Evolutionary conservation across 2,888 invertebrate species (phyloP).

Genomic region (Sthenelais limicola): DNA sequence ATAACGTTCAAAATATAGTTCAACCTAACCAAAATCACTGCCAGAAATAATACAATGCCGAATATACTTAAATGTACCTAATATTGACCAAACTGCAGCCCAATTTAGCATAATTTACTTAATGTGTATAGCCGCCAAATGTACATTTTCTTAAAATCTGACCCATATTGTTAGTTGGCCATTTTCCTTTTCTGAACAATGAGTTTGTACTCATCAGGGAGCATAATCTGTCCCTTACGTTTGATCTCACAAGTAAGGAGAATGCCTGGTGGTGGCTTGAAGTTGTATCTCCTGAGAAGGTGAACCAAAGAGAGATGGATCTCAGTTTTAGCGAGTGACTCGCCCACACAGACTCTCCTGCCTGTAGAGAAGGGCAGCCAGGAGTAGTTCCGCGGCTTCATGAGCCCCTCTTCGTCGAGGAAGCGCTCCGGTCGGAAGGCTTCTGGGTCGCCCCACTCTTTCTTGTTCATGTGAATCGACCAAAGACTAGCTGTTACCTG

Average conservation of each 20-base stretch:
- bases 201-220: slow-evolving; percentile 1
- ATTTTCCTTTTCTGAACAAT: neutral
- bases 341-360: slow-evolving; percentile 61
- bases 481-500: slow-evolving; percentile 56
- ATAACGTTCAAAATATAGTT: no score
- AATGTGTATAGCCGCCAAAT: no score
- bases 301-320: slow-evolving; percentile 55
- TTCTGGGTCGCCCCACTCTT: slow-evolving; percentile 56
- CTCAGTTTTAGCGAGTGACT: slow-evolving; percentile 59
- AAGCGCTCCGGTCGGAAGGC: slow-evolving; percentile 60
- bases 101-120: no score
- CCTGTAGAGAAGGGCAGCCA: slow-evolving; percentile 64
- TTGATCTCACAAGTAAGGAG: neutral
- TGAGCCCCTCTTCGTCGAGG: slow-evolving; percentile 56
- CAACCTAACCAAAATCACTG: no score
- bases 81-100: no score
- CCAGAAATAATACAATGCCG: no score
- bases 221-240: neutral
- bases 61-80: no score
- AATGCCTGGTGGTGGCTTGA: slow-evolving; percentile 51
- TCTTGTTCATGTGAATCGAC: slow-evolving; percentile 55
- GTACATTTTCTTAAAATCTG: no score
- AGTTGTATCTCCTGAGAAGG: slow-evolving; percentile 52
- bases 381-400: slow-evolving; percentile 55
- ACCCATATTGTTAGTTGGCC: no score